phyloP scores from a whole-genome alignment of 2,113 vertebrate genomes.

The Fulica atra region DNA sequence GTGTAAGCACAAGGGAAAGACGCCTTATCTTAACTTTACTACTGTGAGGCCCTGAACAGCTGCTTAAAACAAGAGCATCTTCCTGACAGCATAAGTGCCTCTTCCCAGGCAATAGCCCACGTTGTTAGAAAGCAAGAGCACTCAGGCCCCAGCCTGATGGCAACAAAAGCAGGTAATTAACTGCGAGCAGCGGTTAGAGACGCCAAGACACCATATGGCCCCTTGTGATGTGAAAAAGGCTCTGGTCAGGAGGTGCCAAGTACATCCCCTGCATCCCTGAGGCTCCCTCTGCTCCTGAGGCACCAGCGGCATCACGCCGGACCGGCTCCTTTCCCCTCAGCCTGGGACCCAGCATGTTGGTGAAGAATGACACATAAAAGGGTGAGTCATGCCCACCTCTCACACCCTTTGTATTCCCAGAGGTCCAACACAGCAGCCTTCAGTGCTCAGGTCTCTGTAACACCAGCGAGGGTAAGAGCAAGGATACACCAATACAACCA shows the following conservation, averaged over 20 bases:
- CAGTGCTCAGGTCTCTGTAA: background rate
- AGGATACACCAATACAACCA: background rate
- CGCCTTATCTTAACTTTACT: background rate
- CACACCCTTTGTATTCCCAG: background rate
- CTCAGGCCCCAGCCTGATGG: background rate
- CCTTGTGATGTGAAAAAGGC: background rate
- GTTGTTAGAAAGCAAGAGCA: background rate
- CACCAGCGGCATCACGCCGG: background rate
- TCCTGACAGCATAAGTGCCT: background rate
- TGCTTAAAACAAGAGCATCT: background rate
- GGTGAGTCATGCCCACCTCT: background rate
- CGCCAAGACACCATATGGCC: conserved; percentile 3
- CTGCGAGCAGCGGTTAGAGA: background rate
- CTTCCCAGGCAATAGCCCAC: background rate
- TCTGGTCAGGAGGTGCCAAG: background rate
- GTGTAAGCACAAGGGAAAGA: background rate
- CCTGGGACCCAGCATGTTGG: background rate
- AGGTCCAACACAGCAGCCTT: background rate
- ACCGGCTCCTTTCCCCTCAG: background rate
- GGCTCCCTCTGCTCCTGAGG: background rate
- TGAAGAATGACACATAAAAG: background rate
- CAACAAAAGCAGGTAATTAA: conserved; percentile 51
- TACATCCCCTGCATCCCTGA: background rate
- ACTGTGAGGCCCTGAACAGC: background rate
- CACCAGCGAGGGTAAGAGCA: background rate